These are phyloP conservation scores for Anneissia japonica DNA, from an alignment of 35 echinoderm and acorn worm species.

Conservation along the genomic window DNA sequence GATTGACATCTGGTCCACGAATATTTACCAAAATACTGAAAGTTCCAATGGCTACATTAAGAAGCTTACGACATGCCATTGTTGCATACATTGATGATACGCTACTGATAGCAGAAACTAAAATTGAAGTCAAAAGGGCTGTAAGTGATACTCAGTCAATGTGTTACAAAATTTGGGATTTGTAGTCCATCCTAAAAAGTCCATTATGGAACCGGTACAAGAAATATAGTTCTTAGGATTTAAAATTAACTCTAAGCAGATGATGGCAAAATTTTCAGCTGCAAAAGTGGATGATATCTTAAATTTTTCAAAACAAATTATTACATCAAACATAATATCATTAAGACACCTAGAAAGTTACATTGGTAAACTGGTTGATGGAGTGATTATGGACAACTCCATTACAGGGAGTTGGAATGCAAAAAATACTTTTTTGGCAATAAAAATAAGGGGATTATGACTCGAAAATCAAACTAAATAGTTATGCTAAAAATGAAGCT, in stretches of 20 bases:
- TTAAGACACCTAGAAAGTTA: neutral
- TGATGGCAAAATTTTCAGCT: conserved; percentile 7
- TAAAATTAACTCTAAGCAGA: neutral
- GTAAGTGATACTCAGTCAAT: neutral
- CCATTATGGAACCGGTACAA: conserved; percentile 26
- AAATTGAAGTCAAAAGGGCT: neutral
- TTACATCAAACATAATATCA: neutral
- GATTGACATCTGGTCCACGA: conserved; percentile 14
- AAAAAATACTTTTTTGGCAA: neutral
- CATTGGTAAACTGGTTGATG: too few species aligned
- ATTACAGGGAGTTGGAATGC: neutral
- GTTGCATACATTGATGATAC: conserved; percentile 20
- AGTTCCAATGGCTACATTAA: conserved; percentile 14
- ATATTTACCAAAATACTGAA: conserved; percentile 50
- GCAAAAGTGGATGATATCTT: conserved; percentile 1
- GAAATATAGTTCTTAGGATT: conserved; percentile 35
- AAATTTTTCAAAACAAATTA: neutral
- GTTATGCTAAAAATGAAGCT: neutral
- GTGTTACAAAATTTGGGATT: conserved; percentile 3
- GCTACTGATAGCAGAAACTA: neutral
- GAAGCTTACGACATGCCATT: conserved; percentile 15
- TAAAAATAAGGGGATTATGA: neutral
- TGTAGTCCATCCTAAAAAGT: conserved; percentile 31
- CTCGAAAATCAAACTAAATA: neutral
- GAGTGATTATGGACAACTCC: neutral